A percentile compares a stretch with the other conserved stretches of the same genome.
phyloP scores from a whole-genome alignment of 2,113 vertebrate species.

The Bujurquina vittata region DNA sequence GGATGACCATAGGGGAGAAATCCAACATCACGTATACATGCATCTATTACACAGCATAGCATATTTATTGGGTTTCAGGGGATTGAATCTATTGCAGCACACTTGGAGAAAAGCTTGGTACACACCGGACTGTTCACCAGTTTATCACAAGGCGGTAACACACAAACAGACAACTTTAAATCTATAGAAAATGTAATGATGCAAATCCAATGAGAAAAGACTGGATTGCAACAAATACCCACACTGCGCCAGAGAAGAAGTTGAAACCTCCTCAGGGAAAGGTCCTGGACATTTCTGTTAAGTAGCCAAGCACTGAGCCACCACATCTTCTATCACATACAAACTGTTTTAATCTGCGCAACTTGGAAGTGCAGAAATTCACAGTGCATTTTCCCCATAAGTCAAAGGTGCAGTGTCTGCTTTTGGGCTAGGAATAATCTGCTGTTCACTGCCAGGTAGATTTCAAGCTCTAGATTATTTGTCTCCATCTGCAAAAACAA shows the following conservation, averaged over 20 bases:
- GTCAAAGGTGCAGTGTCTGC: not conserved
- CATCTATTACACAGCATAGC: not conserved
- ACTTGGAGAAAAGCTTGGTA: not conserved
- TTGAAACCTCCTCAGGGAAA: not conserved
- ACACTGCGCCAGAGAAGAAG: not conserved
- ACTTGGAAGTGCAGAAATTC: not conserved
- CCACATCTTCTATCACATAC: not conserved
- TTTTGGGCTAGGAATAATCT: not conserved
- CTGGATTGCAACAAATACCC: not conserved
- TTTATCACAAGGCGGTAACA: not conserved
- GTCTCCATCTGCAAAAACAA: constrained; percentile 5
- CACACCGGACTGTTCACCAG: not conserved
- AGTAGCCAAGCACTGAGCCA: not conserved
- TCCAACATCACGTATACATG: not conserved
- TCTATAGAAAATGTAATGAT: not conserved
- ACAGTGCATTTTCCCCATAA: not conserved
- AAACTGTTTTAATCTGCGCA: not conserved
- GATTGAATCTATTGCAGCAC: not conserved
- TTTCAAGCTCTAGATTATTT: not conserved
- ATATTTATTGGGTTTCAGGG: not conserved
- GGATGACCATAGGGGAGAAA: not conserved
- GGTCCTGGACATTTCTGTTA: not conserved
- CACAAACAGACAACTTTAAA: not conserved
- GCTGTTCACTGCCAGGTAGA: not conserved
- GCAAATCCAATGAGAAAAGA: not conserved